These are phyloP conservation scores for Marronus borbonicus DNA, from an alignment of 2,888 invertebrate species.

Conservation along the genomic window DNA sequence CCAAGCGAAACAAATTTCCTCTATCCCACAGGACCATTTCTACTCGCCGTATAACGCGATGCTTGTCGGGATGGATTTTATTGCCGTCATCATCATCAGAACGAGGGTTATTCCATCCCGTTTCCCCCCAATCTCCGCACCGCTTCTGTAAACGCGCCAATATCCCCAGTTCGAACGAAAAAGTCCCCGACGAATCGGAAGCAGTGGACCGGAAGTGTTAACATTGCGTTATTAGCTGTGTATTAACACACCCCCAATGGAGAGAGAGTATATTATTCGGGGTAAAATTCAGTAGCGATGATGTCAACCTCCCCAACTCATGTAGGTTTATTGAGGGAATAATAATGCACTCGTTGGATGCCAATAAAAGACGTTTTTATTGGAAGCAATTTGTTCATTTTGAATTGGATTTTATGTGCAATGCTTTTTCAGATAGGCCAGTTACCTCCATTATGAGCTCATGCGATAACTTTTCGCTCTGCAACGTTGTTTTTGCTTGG, in stretches of 20 bases:
- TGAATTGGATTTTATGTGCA: neutral
- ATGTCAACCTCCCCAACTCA: neutral
- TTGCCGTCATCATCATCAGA: neutral
- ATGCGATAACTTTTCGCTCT: no score
- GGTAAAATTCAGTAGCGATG: neutral
- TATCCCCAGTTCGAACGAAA: conserved; percentile 1
- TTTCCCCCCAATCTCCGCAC: neutral
- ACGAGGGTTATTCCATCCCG: neutral
- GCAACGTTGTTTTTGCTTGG: no score
- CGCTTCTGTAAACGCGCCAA: no score
- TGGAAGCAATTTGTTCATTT: neutral
- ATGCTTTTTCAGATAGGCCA: no score
- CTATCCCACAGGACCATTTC: neutral
- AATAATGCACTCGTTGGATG: neutral
- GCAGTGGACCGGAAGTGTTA: conserved; percentile 70
- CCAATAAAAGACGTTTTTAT: conserved; percentile 12
- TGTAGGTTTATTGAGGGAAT: neutral
- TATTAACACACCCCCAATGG: conserved; percentile 68
- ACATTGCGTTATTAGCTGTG: conserved; percentile 71
- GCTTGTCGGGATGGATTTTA: no score
- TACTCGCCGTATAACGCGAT: neutral
- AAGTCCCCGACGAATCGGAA: conserved; percentile 23
- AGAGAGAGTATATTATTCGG: neutral
- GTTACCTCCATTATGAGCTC: no score
- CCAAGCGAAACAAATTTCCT: conserved; percentile 14